Evolutionary conservation across 2,797 vertebrate genomes (phyloP), one percentile per base, ranked within the genome.

Genomic region (Chiloscyllium punctatum): DNA sequence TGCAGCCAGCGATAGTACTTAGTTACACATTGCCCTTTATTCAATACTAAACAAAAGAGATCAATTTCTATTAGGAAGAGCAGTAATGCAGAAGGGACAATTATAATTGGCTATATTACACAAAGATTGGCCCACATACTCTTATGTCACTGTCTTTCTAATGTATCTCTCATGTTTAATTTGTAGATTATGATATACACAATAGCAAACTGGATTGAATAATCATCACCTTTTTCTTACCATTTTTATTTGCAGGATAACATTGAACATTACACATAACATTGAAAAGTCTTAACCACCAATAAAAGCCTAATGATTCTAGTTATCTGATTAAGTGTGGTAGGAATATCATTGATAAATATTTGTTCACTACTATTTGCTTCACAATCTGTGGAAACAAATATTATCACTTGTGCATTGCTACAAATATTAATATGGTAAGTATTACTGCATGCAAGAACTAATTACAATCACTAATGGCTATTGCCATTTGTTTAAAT

Each of bases 1-100:
- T 99, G 99, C 98, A 99, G 99, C 99, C 99, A 99, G 30, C 99
- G 98, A 96, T 99, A 99, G 97, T 99, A 99, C 97, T 99, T 99
- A 0, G 99, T 99, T 97, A 99, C 99, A 97, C 98, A 99, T 96
- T 99, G 99, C 96, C 99, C 99, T 97, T 99, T 99, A 96, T 99
- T 99, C 97, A 99, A 98, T 98, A 99, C 99, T 99, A 95, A 96
- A 96, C 77, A 96, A 96, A 95, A 72, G 42, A 95, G 27, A 95
- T 95, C 71, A 77, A 95, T 95, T 95, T 95, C 94, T n/a, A 53
- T 95, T 95, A 95, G 51, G 30, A 77, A 74, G 48, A 37, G 94
- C 8, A 77, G 71, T 57, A 53, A n/a, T 95, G 48, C 77, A 95
- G 27, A 77, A 74, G 48, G 69, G 25, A 77, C 71, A 95, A 53